phyloP scores from a whole-genome alignment of 2,888 invertebrate species.

The Drosophila rellima region DNA sequence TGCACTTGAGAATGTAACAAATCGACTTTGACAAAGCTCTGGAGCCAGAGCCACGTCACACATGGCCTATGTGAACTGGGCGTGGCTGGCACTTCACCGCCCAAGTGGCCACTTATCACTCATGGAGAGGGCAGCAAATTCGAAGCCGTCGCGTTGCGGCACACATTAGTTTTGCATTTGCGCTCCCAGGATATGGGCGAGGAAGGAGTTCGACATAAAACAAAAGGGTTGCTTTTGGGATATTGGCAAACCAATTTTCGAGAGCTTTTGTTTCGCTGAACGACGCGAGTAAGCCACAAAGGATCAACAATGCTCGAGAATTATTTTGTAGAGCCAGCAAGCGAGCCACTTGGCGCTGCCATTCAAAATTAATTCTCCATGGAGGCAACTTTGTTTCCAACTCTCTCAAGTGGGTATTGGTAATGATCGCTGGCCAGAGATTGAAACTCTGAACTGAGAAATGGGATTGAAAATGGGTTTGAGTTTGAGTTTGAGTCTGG shows the following conservation, averaged over 20 bases:
- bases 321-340: conserved; percentile 73
- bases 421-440: conserved; percentile 46
- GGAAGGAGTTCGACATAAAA: conserved; percentile 40
- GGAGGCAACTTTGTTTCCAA: conserved; percentile 70
- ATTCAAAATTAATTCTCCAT: conserved; percentile 65
- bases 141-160: conserved; percentile 19
- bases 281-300: conserved; percentile 77
- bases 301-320: conserved; percentile 79
- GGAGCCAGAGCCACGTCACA: conserved; percentile 39
- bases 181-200: conserved; percentile 67
- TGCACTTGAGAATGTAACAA: conserved; percentile 82
- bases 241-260: conserved; percentile 79
- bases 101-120: conserved; percentile 76
- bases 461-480: background rate
- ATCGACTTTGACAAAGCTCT: conserved; percentile 83
- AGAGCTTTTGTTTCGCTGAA: conserved; percentile 79
- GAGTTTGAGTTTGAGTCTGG: background rate
- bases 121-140: conserved; percentile 22
- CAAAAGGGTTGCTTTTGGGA: conserved; percentile 71
- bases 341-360: conserved; percentile 51
- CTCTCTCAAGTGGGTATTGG: conserved; percentile 51
- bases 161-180: conserved; percentile 61
- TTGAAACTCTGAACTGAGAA: conserved; percentile 11
- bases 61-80: conserved; percentile 66
- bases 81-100: conserved; percentile 47